Conservation (phyloP, 2,113 vertebrate genomes). For the Callionymus lyra region DNA sequence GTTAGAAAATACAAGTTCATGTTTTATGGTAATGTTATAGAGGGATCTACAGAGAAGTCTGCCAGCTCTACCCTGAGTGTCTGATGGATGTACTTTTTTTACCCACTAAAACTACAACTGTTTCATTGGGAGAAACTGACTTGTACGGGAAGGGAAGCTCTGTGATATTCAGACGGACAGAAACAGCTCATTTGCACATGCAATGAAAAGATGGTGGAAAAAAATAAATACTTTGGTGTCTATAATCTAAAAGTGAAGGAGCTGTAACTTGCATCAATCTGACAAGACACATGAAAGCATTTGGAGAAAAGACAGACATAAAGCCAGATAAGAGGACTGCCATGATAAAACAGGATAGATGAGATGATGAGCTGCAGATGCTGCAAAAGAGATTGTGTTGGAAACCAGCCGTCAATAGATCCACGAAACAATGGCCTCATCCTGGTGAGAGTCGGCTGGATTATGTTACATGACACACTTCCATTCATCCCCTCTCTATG, state of each 20-base stretch:
- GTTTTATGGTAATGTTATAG: no score
- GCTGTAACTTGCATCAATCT: slow-evolving; percentile 40
- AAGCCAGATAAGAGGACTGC: slow-evolving; percentile 34
- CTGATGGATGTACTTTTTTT: no score
- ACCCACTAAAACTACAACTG: no score
- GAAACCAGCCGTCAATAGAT: slow-evolving; percentile 47
- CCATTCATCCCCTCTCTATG: slow-evolving; percentile 15
- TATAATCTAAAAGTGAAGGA: slow-evolving; percentile 47
- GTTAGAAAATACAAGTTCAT: no score
- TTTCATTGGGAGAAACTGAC: no score
- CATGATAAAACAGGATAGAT: slow-evolving; percentile 33
- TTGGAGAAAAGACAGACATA: slow-evolving; percentile 31
- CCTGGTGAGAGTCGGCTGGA: slow-evolving; percentile 25
- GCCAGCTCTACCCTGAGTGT: no score
- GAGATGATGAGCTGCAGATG: slow-evolving; percentile 44
- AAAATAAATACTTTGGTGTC: slow-evolving; percentile 27
- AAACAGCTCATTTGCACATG: neutral
- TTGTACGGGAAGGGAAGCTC: no score
- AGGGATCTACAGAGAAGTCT: no score
- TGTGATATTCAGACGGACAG: no score
- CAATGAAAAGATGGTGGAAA: slow-evolving; percentile 10
- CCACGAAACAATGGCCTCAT: slow-evolving; percentile 43
- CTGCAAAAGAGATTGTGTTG: slow-evolving; percentile 47
- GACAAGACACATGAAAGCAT: slow-evolving; percentile 50
- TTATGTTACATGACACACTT: slow-evolving; percentile 33